Conservation (phyloP, 2,113 vertebrate species). For the Leptobrachium ailaonicum region DNA sequence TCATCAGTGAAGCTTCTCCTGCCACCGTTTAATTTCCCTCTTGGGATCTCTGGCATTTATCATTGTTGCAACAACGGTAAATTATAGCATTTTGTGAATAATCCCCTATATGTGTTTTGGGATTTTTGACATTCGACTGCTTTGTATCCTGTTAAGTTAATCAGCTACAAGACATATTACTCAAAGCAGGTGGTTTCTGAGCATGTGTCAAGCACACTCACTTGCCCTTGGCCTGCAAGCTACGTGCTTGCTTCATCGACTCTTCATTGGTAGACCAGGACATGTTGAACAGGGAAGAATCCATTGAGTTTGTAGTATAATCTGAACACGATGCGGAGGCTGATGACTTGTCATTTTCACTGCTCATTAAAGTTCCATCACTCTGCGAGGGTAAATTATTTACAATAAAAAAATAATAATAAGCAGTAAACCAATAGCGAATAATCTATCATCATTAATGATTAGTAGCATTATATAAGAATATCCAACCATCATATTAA, state of each 20-base stretch:
- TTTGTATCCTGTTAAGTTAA: too few relatives aligned
- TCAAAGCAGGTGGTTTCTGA: neutral
- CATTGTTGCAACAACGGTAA: too few relatives aligned
- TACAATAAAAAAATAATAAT: neutral
- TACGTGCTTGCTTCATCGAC: neutral
- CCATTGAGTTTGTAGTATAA: neutral
- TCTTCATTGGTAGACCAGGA: conserved; percentile 12
- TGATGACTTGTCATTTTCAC: neutral
- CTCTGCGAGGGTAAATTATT: neutral
- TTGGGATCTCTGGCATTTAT: too few relatives aligned
- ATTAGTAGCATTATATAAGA: too few relatives aligned
- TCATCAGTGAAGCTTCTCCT: too few relatives aligned
- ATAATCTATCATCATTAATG: too few relatives aligned
- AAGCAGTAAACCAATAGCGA: neutral
- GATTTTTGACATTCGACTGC: too few relatives aligned
- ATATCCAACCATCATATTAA: too few relatives aligned
- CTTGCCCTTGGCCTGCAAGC: conserved; percentile 17
- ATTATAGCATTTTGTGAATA: too few relatives aligned
- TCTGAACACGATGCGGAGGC: neutral
- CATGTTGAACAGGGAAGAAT: conserved; percentile 3
- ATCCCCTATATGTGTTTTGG: too few relatives aligned
- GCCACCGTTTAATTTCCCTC: too few relatives aligned
- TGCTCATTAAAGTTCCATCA: neutral
- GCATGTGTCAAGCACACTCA: neutral
- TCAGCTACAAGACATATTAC: too few relatives aligned